These are phyloP conservation scores for Hypsibius dujardini DNA, from an alignment of 1,140 invertebrate species.

Conservation along the genomic window DNA sequence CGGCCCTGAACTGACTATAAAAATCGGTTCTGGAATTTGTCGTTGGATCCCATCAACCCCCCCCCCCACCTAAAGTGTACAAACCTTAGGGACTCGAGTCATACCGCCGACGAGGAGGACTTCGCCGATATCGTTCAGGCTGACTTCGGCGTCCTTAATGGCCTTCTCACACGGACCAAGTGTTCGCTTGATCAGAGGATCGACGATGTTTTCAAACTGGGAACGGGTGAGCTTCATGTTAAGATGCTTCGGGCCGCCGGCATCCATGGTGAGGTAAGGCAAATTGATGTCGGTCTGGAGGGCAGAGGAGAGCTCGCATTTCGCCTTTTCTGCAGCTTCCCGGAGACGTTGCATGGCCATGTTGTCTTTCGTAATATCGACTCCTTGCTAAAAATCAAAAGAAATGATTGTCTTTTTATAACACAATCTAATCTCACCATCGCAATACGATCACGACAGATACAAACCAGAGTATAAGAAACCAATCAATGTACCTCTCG, in stretches of 20 bases:
- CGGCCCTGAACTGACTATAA: background rate
- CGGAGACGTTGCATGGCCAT: conserved; percentile 98
- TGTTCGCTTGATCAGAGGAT: conserved; percentile 81
- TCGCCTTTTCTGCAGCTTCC: conserved; percentile 96
- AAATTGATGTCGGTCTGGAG: conserved; percentile 93
- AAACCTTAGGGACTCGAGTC: conserved; percentile 84
- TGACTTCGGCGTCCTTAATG: conserved; percentile 83
- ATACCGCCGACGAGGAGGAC: conserved; percentile 95
- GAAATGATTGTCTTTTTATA: conserved; percentile 9
- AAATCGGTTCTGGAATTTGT: conserved; percentile 1
- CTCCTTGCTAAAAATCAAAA: conserved; percentile 51
- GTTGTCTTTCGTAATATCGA: conserved; percentile 83
- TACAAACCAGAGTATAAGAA: background rate
- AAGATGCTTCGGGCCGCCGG: conserved; percentile 95
- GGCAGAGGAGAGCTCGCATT: conserved; percentile 82
- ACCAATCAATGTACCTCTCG: conserved; percentile 50
- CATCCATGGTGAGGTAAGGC: conserved; percentile 92
- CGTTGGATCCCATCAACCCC: background rate
- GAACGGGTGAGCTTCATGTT: conserved; percentile 80
- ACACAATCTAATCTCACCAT: no score
- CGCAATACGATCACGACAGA: no score
- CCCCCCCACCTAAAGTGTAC: no score
- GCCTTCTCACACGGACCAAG: conserved; percentile 89
- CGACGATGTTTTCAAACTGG: conserved; percentile 83
- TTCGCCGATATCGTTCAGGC: conserved; percentile 82